phyloP scores from a whole-genome alignment of 2,888 invertebrate genomes.

The Drosophila longiperda region DNA sequence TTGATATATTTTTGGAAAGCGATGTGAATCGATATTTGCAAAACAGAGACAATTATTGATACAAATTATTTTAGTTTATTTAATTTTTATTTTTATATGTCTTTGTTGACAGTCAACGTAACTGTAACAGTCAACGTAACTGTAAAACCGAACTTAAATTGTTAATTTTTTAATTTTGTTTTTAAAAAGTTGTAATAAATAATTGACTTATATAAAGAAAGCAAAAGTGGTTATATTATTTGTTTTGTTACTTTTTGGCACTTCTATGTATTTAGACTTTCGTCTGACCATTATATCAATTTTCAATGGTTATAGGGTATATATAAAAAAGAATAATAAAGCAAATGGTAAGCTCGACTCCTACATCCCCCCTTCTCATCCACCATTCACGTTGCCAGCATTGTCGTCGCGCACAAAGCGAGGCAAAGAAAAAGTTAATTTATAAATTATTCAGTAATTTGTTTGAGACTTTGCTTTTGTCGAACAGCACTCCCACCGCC shows the following conservation, averaged over 20 bases:
- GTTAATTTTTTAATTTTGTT: too few species aligned
- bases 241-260: neutral
- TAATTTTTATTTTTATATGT: too few species aligned
- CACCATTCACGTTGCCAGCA: slow-evolving; percentile 28
- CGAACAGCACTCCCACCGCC: slow-evolving; percentile 22
- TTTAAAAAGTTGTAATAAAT: neutral
- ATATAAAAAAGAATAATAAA: slow-evolving; percentile 29
- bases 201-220: neutral
- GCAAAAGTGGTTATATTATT: neutral
- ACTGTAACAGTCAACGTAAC: too few species aligned
- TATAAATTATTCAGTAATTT: slow-evolving; percentile 83
- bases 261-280: neutral
- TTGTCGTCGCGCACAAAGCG: slow-evolving; percentile 63
- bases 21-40: too few species aligned
- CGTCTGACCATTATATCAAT: neutral
- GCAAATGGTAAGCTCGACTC: slow-evolving; percentile 36
- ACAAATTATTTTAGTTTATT: too few species aligned
- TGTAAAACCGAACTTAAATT: too few species aligned
- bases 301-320: neutral
- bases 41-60: too few species aligned
- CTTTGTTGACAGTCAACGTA: too few species aligned
- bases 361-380: neutral
- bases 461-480: slow-evolving; percentile 77
- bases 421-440: slow-evolving; percentile 69
- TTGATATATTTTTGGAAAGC: too few species aligned